Base-by-base conservation (phyloP, 1,140 invertebrate species). In the Mylabris phalerata region DNA sequence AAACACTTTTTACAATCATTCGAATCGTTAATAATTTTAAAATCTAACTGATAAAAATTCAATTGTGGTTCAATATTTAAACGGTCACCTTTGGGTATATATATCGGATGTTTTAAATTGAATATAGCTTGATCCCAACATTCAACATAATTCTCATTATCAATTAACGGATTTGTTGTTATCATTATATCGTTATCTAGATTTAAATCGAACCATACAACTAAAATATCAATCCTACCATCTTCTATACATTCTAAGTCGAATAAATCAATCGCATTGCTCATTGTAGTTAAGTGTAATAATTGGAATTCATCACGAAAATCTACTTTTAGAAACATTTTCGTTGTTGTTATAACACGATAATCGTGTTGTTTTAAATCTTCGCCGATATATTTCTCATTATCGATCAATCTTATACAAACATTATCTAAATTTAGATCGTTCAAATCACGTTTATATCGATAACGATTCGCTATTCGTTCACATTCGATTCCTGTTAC, bases 71-170 rank as follows among this genome's bases (percentile, higher is more conserved):
- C 70, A 48, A 76, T 60, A 59, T 71, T 69, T 13, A 75, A 60
- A 39, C 71, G 67, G 60, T 78, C 70, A 65, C 69, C 63, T 52
- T 69, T 63, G 48, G 69, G 63, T 7, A 78, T 59, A 32, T 70
- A 54, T 24, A 66, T 69, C 32, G 75, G 75, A 73, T 75, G 57
- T 40, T 67, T 67, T 50, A 78, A 71, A 67, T 79, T 80, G 67
- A 86, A 89, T 24, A 90, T 73, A 24, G 85, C 86, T 69, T 88
- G 84, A 69, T 91, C 87, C 89, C 89, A 91, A 66, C 87, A 88
- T 59, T 78, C 80, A 25, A 78, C 76, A 51, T 74, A 68, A 7
- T 75, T 75, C 4, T 80, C 67, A 48, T 60, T 68, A 19, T 19
- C 19, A 19, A 19, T 19, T 19, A 19, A 19, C 3, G 78, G 79